These are phyloP conservation scores for Neolamprologus kungweensis DNA, from an alignment of 2,113 vertebrate species.

Conservation along the genomic window DNA sequence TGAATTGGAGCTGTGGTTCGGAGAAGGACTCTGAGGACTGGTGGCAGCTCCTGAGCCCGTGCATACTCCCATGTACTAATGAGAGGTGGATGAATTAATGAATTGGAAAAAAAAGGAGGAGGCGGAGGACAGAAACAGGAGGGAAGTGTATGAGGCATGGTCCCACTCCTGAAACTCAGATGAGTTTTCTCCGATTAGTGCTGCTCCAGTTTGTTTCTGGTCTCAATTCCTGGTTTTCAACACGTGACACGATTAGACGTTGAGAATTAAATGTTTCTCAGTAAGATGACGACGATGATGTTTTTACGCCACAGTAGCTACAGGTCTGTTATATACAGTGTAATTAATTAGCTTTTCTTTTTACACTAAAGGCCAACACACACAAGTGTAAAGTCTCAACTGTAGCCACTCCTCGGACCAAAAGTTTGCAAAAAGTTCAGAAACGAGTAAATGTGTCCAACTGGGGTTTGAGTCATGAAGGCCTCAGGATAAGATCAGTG, in stretches of 20 bases:
- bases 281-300: not conserved
- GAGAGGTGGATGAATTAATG: not conserved
- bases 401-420: not conserved
- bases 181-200: not conserved
- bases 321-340: too few relatives aligned
- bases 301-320: not conserved
- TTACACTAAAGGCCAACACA: not conserved
- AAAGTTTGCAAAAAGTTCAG: conserved; percentile 37
- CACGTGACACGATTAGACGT: not conserved
- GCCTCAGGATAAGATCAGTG: conserved; percentile 40
- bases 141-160: not conserved
- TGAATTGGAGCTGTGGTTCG: not conserved
- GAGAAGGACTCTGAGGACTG: not conserved
- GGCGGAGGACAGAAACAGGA: not conserved
- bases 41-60: not conserved
- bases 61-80: not conserved
- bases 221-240: not conserved
- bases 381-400: not conserved
- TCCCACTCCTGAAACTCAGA: not conserved
- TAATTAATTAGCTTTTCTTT: not conserved
- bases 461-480: conserved; percentile 40
- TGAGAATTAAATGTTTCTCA: not conserved
- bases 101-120: not conserved
- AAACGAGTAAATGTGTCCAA: conserved; percentile 24
- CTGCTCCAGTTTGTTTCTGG: not conserved